Evolutionary conservation across 1,140 invertebrate species (phyloP).

Genomic region (Microplitis mediator): DNA sequence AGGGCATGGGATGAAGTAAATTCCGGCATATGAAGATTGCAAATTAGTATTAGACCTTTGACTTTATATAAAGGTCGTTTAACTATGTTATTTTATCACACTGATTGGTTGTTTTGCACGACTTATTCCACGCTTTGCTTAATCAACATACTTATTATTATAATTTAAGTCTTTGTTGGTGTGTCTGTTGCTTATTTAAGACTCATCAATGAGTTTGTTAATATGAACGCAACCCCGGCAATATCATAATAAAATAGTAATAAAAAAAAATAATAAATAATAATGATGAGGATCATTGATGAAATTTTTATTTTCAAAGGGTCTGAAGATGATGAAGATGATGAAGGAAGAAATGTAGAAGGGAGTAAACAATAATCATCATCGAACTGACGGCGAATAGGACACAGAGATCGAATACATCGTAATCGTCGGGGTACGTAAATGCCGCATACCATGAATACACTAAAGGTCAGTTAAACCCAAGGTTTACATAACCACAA

Average conservation of each 20-base stretch:
- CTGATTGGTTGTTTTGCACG: background rate
- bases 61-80: background rate
- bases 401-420: slow-evolving; percentile 6
- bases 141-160: background rate
- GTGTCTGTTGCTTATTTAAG: background rate
- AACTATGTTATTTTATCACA: background rate
- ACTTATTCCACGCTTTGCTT: background rate
- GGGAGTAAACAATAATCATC: slow-evolving; percentile 6
- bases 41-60: background rate
- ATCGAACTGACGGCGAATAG: background rate
- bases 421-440: slow-evolving; percentile 32
- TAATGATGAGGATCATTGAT: background rate
- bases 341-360: background rate
- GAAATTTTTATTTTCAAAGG: background rate
- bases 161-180: background rate
- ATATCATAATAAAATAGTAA: too few relatives aligned
- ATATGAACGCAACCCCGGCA: too few relatives aligned
- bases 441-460: slow-evolving; percentile 39
- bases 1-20: background rate
- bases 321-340: background rate
- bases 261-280: background rate
- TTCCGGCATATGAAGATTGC: background rate
- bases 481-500: slow-evolving; percentile 38
- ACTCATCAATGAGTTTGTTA: too few relatives aligned
- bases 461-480: slow-evolving; percentile 39